phyloP scores from a whole-genome alignment of 2,797 vertebrate species.

The Psittacula derbiana region DNA sequence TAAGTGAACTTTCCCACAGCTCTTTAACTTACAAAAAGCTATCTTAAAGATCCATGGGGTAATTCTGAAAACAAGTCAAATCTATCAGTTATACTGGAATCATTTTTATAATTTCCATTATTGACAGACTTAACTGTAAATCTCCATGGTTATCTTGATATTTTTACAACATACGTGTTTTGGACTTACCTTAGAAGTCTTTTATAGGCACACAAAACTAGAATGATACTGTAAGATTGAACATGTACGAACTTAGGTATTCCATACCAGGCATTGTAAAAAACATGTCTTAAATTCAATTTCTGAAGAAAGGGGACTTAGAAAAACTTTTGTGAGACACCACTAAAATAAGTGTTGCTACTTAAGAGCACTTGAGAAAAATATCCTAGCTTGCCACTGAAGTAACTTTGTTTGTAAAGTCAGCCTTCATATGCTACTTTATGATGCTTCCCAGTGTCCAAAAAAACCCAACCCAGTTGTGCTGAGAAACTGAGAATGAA shows the following conservation, averaged over 20 bases:
- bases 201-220: neutral
- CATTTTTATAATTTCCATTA: neutral
- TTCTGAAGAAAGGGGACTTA: neutral
- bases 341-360: neutral
- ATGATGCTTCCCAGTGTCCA: neutral
- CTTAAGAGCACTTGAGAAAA: neutral
- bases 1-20: neutral
- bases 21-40: neutral
- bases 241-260: neutral
- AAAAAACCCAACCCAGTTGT: neutral
- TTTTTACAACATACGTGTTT: neutral
- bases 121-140: neutral
- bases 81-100: neutral
- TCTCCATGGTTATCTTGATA: neutral
- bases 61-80: neutral
- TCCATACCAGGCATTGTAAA: neutral
- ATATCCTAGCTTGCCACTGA: neutral
- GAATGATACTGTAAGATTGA: neutral
- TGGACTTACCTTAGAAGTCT: neutral
- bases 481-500: neutral
- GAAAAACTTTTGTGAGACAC: neutral
- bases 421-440: neutral
- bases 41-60: neutral
- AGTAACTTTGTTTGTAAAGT: neutral
- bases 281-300: neutral